Conservation (phyloP, 2,113 vertebrate genomes). For the Struthio camelus region DNA sequence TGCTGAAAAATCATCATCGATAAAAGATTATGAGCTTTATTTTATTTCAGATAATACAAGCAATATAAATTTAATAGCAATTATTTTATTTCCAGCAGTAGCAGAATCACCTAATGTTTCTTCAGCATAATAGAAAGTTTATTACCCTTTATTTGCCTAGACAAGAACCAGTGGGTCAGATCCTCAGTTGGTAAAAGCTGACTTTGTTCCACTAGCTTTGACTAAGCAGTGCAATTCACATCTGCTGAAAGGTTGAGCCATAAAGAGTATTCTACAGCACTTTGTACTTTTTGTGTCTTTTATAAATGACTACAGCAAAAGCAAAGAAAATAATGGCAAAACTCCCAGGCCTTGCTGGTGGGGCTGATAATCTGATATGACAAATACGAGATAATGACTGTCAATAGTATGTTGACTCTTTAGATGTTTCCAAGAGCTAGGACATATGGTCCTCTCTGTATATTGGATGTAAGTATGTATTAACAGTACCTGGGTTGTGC, state of each 20-base stretch:
- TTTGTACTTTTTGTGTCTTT: background rate
- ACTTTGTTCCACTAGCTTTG: background rate
- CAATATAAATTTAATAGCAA: background rate
- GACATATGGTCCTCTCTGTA: fast-evolving
- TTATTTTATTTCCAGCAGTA: background rate
- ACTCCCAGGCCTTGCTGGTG: background rate
- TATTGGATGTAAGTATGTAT: fast-evolving
- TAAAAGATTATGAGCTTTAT: background rate
- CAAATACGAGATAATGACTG: background rate
- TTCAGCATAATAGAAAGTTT: background rate
- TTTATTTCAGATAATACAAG: background rate
- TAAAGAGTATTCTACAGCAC: background rate
- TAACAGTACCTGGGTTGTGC: fast-evolving
- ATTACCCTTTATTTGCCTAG: background rate
- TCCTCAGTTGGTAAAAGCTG: background rate
- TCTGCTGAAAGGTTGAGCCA: background rate
- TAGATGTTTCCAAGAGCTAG: background rate
- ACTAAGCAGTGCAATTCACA: background rate
- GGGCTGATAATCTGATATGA: background rate
- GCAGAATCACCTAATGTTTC: background rate
- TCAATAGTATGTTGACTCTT: background rate
- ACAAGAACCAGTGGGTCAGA: background rate
- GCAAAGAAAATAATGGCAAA: background rate
- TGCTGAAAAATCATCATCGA: background rate
- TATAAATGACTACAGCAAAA: background rate